Base-by-base conservation (phyloP, 2,888 invertebrate genomes). In the Trimorus sp. region DNA sequence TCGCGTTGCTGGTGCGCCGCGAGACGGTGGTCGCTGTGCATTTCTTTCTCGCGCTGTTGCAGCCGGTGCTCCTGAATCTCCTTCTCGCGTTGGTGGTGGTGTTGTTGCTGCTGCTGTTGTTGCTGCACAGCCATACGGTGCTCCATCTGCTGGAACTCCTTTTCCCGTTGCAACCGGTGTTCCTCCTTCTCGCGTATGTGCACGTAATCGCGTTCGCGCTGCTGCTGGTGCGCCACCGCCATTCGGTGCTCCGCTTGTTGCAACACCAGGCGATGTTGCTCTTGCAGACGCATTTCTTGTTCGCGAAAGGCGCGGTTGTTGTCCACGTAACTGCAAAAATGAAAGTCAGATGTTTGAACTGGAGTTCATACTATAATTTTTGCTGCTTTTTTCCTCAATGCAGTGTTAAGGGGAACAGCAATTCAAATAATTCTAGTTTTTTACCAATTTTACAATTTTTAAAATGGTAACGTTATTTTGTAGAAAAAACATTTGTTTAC, bases 201-300 rank as follows among this genome's bases (percentile, higher is more conserved):
- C 54, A 84, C 88, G 2, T 88, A 85, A 77, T 85, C 89, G 73
- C 88, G 86, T 65, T 83, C 90, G 0, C 80, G 71, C 69, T 88
- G 90, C 48, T 90, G 90, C 37, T 89, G 89, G 56, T 89, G 89
- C 0, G 85, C 87, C 0, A 88, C 89, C 0, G 89, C 89, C 88
- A 91, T 88, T 73, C 89, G 88, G 58, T 91, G 89, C 53, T 91
- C 89, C 14, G 89, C 89, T 56, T 88, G 89, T 56, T 89, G 88
- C 69, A 90, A 87, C 0, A 91, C 70, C 14, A 49, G 49, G 16
- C 89, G 91, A 85, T 88, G 89, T 53, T 85, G 83, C 11, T 92
- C 92, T 54, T 93, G 91, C 70, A 93, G 89, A 1, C 93, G 92
- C 80, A 93, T 92, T 79, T 93, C 93, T 86, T 93, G 90, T 45